Percentiles rank a stretch among this genome's conserved stretches.
Evolutionary conservation across 2,797 vertebrate genomes (phyloP).

Genomic region (Pyrocephalus nanus): DNA sequence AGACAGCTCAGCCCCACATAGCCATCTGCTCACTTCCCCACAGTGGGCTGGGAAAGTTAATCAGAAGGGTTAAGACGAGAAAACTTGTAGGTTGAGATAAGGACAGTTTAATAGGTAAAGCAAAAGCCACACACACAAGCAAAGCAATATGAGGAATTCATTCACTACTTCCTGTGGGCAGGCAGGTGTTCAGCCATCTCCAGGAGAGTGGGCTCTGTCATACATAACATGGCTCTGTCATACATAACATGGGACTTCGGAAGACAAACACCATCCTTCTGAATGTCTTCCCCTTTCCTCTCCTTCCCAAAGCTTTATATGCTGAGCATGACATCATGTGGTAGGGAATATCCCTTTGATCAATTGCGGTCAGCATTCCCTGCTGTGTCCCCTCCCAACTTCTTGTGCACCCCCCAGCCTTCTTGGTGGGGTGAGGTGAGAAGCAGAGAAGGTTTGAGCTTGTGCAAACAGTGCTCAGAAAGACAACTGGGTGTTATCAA

Average conservation of each 20-base stretch:
- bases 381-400: not conserved
- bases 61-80: not conserved
- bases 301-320: not conserved
- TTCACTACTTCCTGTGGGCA: not conserved
- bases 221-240: not conserved
- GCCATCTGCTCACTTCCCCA: not conserved
- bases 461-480: not conserved
- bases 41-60: not conserved
- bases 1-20: not conserved
- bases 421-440: rapidly evolving
- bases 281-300: not conserved
- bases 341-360: not conserved
- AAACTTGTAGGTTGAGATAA: not conserved
- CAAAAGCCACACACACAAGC: not conserved
- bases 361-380: not conserved
- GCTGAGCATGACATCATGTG: not conserved
- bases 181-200: not conserved
- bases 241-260: not conserved
- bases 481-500: not conserved
- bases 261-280: not conserved
- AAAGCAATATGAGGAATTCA: not conserved
- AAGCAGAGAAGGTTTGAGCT: not conserved
- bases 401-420: not conserved
- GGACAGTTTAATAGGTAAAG: not conserved
- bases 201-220: not conserved